Evolutionary conservation across 2,888 invertebrate genomes (phyloP).

Genomic region (Acleris literana): DNA sequence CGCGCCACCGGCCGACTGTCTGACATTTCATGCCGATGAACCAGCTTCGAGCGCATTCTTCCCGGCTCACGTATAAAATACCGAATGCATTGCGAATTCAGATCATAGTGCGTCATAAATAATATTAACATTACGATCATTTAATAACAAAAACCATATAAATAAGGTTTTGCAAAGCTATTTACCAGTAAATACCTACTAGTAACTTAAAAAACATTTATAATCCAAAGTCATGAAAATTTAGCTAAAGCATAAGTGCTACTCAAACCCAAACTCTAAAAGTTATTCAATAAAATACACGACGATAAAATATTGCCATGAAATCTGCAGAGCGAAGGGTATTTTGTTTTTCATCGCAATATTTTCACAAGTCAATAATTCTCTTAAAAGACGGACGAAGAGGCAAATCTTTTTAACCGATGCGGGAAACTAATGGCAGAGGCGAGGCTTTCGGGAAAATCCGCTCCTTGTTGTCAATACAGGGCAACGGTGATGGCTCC

Average conservation of each 20-base stretch:
- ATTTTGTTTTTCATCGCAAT: slow-evolving; percentile 63
- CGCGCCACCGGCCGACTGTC: slow-evolving; percentile 73
- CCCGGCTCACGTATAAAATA: slow-evolving; percentile 62
- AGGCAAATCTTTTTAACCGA: slow-evolving; percentile 83
- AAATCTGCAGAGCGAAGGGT: slow-evolving; percentile 41
- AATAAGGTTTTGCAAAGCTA: no score
- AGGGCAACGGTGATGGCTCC: slow-evolving; percentile 79
- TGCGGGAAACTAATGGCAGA: slow-evolving; percentile 82
- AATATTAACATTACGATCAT: neutral
- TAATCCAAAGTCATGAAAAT: no score
- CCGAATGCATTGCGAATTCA: slow-evolving; percentile 46
- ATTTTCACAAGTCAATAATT: slow-evolving; percentile 75
- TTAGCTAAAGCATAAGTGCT: no score
- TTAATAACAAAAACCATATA: no score
- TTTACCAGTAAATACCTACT: no score
- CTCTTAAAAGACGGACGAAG: slow-evolving; percentile 73
- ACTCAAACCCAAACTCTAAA: neutral
- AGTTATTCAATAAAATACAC: slow-evolving; percentile 8
- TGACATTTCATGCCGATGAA: slow-evolving; percentile 82
- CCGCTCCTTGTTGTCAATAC: slow-evolving; percentile 84
- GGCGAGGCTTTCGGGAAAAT: slow-evolving; percentile 81
- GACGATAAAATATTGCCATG: slow-evolving; percentile 20
- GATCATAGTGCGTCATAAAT: neutral
- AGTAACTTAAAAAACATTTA: no score
- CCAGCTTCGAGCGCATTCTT: slow-evolving; percentile 70